Percentiles rank a stretch among this genome's conserved stretches.
phyloP scores from a whole-genome alignment of 2,888 invertebrate species.

The Campoplex capitator region DNA sequence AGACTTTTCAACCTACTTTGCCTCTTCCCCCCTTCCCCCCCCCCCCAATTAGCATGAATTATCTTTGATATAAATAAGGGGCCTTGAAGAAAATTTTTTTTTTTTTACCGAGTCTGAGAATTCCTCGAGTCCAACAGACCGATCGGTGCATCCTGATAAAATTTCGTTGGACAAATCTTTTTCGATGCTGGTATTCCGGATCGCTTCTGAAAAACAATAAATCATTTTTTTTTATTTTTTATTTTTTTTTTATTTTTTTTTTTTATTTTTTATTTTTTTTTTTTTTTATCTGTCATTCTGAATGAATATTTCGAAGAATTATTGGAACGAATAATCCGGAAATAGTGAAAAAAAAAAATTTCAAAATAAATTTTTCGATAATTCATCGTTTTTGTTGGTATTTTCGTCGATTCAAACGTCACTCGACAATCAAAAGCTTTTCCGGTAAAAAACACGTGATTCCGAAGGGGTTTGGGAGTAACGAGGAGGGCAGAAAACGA shows the following conservation, averaged over 20 bases:
- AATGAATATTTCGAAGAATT: background rate
- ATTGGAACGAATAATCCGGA: background rate
- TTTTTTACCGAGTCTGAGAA: conserved; percentile 77
- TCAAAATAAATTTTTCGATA: background rate
- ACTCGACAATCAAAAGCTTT: background rate
- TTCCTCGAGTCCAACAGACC: conserved; percentile 75
- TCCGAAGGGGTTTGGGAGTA: conserved; percentile 18
- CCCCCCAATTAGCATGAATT: conserved; percentile 11
- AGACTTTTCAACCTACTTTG: background rate
- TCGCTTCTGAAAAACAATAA: conserved; percentile 74
- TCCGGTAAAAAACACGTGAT: conserved; percentile 32
- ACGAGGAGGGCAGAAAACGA: conserved; percentile 34
- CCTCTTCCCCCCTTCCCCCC: background rate
- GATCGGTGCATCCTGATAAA: conserved; percentile 76
- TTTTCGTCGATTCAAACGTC: background rate
- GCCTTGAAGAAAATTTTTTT: background rate
- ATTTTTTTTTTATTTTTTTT: background rate
- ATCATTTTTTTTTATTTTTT: background rate
- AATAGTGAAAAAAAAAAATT: background rate
- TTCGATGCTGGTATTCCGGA: conserved; percentile 74
- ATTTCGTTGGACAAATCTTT: conserved; percentile 74
- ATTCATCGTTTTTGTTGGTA: background rate
- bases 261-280: too few species aligned
- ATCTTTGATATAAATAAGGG: conserved; percentile 11
- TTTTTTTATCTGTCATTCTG: background rate